Conservation (phyloP, 35 echinoderm and acorn worm genomes). For the Amphiura filiformis region DNA sequence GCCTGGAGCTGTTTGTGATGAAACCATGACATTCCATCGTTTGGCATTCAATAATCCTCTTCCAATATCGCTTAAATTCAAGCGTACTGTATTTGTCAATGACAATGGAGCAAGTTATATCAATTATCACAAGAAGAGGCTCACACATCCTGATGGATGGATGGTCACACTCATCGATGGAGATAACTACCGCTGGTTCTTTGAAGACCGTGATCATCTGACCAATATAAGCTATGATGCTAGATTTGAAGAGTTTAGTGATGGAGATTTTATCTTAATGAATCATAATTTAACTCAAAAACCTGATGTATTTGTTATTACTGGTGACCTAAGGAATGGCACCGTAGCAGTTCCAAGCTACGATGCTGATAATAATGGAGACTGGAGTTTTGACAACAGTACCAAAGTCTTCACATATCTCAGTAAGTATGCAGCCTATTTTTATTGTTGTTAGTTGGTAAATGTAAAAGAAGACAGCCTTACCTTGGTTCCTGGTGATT, state of each 20-base stretch:
- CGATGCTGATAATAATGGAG: slow-evolving; percentile 55
- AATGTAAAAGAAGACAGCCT: slow-evolving; percentile 63
- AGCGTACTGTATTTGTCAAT: slow-evolving; percentile 64
- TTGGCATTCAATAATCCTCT: slow-evolving; percentile 62
- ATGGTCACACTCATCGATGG: slow-evolving; percentile 85
- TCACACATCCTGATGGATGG: slow-evolving; percentile 81
- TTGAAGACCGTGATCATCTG: slow-evolving; percentile 79
- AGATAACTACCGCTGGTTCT: slow-evolving; percentile 63
- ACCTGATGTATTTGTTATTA: slow-evolving; percentile 67
- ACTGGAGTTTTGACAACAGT: no score
- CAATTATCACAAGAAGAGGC: slow-evolving; percentile 65
- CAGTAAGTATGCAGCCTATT: no score
- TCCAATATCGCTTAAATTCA: slow-evolving; percentile 74
- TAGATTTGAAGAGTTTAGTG: slow-evolving; percentile 64
- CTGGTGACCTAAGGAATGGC: slow-evolving; percentile 38
- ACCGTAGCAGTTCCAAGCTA: slow-evolving; percentile 53
- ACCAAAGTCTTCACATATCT: no score
- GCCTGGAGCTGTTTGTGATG: slow-evolving; percentile 71
- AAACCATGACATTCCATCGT: slow-evolving; percentile 69
- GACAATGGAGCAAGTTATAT: slow-evolving; percentile 41
- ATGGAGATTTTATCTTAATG: slow-evolving; percentile 77
- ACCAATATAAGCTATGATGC: slow-evolving; percentile 88
- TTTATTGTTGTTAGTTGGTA: slow-evolving; percentile 68
- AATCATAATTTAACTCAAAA: slow-evolving; percentile 81
- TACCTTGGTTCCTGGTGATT: background rate